phyloP scores from a whole-genome alignment of 2,888 invertebrate genomes.

The Drosophila lutescens region DNA sequence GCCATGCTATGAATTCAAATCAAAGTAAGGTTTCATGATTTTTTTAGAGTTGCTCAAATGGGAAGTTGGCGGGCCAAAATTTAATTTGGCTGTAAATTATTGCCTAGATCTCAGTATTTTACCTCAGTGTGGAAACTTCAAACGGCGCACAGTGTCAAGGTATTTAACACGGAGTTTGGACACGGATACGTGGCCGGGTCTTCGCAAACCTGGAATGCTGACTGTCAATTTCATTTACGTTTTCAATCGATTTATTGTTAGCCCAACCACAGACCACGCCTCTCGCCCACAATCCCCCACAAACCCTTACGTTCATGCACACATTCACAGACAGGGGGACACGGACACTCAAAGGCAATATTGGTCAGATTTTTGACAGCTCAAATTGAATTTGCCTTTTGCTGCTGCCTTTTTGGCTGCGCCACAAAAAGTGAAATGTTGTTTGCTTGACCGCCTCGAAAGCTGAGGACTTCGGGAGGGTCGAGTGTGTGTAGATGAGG shows the following conservation, averaged over 20 bases:
- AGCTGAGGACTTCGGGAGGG: slow-evolving; percentile 9
- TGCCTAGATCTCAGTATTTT: neutral
- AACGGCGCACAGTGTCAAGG: slow-evolving; percentile 44
- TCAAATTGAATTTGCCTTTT: slow-evolving; percentile 74
- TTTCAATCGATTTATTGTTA: slow-evolving; percentile 75
- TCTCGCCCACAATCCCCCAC: slow-evolving; percentile 1
- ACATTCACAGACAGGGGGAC: slow-evolving; percentile 20
- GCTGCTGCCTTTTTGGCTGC: slow-evolving; percentile 48
- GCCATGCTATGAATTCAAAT: too few species aligned
- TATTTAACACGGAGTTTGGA: slow-evolving; percentile 38
- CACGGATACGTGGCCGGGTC: slow-evolving; percentile 11
- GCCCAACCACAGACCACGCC: slow-evolving; percentile 49
- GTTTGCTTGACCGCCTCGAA: slow-evolving; percentile 70
- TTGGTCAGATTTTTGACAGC: slow-evolving; percentile 81
- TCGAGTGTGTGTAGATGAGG: slow-evolving; percentile 23
- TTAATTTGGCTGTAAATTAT: too few species aligned
- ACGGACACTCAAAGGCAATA: slow-evolving; percentile 64
- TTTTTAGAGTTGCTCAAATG: too few species aligned
- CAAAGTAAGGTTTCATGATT: too few species aligned
- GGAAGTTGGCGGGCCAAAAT: too few species aligned
- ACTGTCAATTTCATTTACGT: slow-evolving; percentile 81
- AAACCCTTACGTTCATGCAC: slow-evolving; percentile 6
- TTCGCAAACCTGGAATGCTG: slow-evolving; percentile 64
- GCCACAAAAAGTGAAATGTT: slow-evolving; percentile 65
- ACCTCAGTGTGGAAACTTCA: slow-evolving; percentile 56